phyloP scores from a whole-genome alignment of 2,113 vertebrate species.

The Cheilinus undulatus region DNA sequence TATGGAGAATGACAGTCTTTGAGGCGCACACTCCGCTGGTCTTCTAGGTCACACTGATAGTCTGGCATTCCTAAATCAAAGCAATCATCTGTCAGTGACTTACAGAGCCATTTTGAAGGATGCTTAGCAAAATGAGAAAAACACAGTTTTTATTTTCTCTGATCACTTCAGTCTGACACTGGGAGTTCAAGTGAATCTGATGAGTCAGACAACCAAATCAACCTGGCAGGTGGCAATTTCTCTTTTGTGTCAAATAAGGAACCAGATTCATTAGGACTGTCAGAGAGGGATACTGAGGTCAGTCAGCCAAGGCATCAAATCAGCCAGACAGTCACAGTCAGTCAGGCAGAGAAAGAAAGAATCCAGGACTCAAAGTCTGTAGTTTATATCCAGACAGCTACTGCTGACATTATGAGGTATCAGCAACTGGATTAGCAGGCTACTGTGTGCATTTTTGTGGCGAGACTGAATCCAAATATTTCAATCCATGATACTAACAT shows the following conservation, averaged over 20 bases:
- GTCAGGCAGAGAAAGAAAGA: constrained; percentile 13
- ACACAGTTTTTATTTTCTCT: constrained; percentile 1
- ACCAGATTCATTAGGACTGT: constrained; percentile 46
- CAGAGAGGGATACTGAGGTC: constrained; percentile 12
- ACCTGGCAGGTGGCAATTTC: constrained; percentile 29
- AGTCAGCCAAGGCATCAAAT: constrained; percentile 5
- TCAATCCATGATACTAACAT: too few species aligned
- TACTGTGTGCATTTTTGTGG: too few species aligned
- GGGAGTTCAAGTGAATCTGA: constrained; percentile 8
- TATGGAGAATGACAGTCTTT: too few species aligned
- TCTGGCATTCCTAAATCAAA: constrained; percentile 14
- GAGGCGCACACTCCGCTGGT: too few species aligned
- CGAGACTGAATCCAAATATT: too few species aligned
- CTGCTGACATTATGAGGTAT: constrained; percentile 1
- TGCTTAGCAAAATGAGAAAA: constrained; percentile 7
- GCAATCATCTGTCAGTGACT: not conserved
- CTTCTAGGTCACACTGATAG: not conserved
- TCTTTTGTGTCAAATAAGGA: constrained; percentile 33
- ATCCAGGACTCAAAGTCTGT: not conserved
- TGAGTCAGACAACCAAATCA: constrained; percentile 13
- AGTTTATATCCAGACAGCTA: constrained; percentile 18
- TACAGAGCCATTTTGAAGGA: not conserved
- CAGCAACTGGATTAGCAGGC: not conserved
- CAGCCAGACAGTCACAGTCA: constrained; percentile 19
- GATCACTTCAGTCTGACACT: not conserved